Base-by-base conservation (phyloP, 2,113 vertebrate genomes). In the Carlito syrichta region DNA sequence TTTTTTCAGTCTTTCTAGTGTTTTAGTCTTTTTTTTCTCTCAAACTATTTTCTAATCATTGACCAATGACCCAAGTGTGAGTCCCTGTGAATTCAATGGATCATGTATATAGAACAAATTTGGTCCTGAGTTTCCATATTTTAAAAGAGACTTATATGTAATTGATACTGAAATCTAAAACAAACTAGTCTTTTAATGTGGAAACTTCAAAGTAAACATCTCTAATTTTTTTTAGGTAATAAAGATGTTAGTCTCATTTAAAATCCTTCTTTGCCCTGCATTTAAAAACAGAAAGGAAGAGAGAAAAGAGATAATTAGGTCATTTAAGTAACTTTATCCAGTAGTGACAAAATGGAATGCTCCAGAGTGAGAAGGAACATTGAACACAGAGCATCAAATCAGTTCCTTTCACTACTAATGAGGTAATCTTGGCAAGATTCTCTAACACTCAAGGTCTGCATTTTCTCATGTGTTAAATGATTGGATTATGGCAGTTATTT, bases 1-100 rank as follows among this genome's bases (percentile, higher is more conserved):
- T 95, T 96, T 96, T 74, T 89, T 90, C 27, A 74, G 60, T 83
- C 30, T 92, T 97, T 90, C 93, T 95, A 95, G 85, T 69, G 82
- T 94, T 96, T 95, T 17, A 90, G 27, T 60, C 22, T 87, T 71
- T 93, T 95, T 76, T 38, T 20, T 6, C 9, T 87, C 32, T 69
- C 71, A 95, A 87, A 52, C 45, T 95, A 69, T 95, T 96, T 96
- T 94, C 68, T 73, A 87, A 60, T 79, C 19, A 1, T 50, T 94
- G 52, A 78, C n/a, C 62, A 92, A 73, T 43, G 35, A 11, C n/a
- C n/a, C 58, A 87, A 60, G 66, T 63, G 11, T 94, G 79, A 85
- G 45, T 86, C 35, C 5, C 50, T 74, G 19, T 88, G 35, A 93
- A 89, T 93, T 81, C 32, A 93, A 19, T 89, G 30, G 38, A 7